phyloP scores from a whole-genome alignment of 2,113 vertebrate genomes.

The Dipodomys ordii region DNA sequence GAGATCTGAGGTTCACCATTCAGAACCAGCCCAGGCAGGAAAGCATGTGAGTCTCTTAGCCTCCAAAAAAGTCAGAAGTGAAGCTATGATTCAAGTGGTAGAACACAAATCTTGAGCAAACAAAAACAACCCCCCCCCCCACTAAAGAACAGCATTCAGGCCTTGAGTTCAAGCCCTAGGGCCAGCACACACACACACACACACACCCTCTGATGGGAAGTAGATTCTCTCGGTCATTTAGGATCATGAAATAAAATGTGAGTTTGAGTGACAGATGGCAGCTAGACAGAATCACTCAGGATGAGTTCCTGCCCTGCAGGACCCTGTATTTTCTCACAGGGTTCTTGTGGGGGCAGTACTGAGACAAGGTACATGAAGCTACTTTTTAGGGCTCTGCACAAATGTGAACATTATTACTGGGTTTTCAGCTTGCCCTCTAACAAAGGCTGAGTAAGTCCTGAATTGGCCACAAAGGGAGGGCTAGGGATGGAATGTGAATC shows the following conservation, averaged over 20 bases:
- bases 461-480: conserved; percentile 57
- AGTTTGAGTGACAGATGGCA: neutral
- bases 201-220: neutral
- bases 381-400: neutral
- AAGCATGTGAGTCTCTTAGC: too few relatives aligned
- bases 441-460: conserved; percentile 66
- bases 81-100: too few relatives aligned
- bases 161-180: too few relatives aligned
- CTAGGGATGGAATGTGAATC: conserved; percentile 64
- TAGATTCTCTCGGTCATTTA: neutral
- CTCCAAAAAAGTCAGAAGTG: too few relatives aligned
- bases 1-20: too few relatives aligned
- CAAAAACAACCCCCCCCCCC: too few relatives aligned
- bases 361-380: neutral
- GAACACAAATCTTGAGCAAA: too few relatives aligned
- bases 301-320: neutral
- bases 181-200: too few relatives aligned
- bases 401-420: conserved; percentile 46
- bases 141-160: too few relatives aligned
- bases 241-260: neutral
- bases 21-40: too few relatives aligned
- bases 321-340: neutral
- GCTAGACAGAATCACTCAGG: neutral
- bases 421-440: conserved; percentile 32
- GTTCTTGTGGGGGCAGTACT: neutral